Evolutionary conservation across 2,113 vertebrate genomes (phyloP).

Genomic region (Chlorodrepanis virens): DNA sequence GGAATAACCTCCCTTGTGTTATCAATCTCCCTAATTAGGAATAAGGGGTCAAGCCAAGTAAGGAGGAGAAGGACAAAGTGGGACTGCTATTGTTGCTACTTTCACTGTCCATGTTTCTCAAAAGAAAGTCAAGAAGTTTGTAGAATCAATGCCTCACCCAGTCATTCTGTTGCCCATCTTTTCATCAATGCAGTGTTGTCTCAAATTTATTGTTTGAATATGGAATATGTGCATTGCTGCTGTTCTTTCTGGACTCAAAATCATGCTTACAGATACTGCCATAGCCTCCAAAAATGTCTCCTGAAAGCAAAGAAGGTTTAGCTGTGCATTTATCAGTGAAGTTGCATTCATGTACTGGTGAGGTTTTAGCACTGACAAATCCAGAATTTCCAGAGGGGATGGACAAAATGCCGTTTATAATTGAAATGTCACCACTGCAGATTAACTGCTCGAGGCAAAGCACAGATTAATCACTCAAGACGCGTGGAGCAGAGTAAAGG

Average conservation of each 20-base stretch:
- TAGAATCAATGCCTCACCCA: background rate
- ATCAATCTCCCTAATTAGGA: background rate
- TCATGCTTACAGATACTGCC: background rate
- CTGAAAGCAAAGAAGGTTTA: background rate
- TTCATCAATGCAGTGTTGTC: background rate
- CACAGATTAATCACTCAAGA: constrained; percentile 44
- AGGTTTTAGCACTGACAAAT: constrained; percentile 28
- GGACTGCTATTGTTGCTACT: background rate
- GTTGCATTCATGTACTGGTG: background rate
- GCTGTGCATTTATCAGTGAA: background rate
- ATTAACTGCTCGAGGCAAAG: constrained; percentile 50
- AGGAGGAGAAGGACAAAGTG: background rate
- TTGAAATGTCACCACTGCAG: constrained; percentile 51
- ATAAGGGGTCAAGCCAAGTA: background rate
- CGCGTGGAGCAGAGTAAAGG: background rate
- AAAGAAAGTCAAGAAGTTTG: background rate
- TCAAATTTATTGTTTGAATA: background rate
- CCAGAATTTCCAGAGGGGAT: constrained; percentile 37
- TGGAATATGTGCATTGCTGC: background rate
- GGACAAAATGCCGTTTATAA: constrained; percentile 44
- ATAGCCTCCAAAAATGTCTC: background rate
- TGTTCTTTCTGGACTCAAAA: background rate
- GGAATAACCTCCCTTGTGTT: background rate
- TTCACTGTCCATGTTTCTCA: background rate
- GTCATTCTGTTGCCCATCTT: background rate